These are phyloP conservation scores for Alsophila aescularia DNA, from an alignment of 2,888 invertebrate genomes.

Conservation along the genomic window DNA sequence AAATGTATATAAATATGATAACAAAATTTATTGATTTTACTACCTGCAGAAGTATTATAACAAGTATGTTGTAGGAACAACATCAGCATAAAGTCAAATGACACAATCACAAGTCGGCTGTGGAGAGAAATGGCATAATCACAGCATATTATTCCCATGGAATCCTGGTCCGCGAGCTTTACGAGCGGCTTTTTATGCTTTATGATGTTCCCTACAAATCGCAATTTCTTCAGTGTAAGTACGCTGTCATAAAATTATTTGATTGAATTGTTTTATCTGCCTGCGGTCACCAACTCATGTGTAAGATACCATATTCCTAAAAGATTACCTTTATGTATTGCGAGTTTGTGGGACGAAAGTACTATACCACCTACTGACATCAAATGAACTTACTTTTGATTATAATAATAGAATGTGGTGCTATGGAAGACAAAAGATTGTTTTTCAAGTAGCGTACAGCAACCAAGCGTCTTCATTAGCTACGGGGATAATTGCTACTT, in stretches of 20 bases:
- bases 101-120: slow-evolving; percentile 24
- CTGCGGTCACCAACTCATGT: slow-evolving; percentile 29
- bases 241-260: slow-evolving; percentile 22
- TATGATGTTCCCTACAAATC: slow-evolving; percentile 37
- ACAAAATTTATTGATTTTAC: too few species aligned
- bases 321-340: too few species aligned
- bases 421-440: too few species aligned
- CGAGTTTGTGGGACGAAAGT: too few species aligned
- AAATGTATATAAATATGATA: too few species aligned
- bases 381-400: too few species aligned
- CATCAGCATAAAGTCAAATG: slow-evolving; percentile 13
- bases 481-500: too few species aligned
- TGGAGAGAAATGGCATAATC: slow-evolving; percentile 28
- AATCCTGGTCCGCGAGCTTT: slow-evolving; percentile 28
- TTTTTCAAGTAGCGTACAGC: too few species aligned
- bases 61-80: neutral
- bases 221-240: slow-evolving; percentile 27
- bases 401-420: too few species aligned
- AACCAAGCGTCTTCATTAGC: too few species aligned
- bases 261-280: slow-evolving; percentile 41
- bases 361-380: too few species aligned
- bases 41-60: too few species aligned
- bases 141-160: slow-evolving; percentile 32
- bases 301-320: slow-evolving; percentile 23
- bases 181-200: slow-evolving; percentile 35